Base-by-base conservation (phyloP, 2,797 vertebrate genomes). In the Thripadectes ignobilis region DNA sequence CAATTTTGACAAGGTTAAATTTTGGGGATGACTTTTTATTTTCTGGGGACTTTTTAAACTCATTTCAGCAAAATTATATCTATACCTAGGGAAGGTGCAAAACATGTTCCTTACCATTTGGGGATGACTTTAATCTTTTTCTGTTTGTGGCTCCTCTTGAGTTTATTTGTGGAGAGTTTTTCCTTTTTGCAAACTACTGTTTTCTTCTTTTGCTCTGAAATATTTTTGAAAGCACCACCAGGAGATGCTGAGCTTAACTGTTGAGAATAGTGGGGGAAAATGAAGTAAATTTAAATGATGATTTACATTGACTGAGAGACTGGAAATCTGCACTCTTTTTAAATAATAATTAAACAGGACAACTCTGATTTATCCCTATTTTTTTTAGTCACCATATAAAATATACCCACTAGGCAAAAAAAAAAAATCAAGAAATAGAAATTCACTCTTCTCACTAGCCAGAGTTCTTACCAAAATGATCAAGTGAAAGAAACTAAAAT, bases 71-170 rank as follows among this genome's bases (percentile, higher is more conserved):
- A 62, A 88, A 71, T 27, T 17, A 22, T 23, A 3, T 52, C 21
- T 34, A 4, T 46, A 34, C 36, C 61, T 45, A 48, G 41, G 52
- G 55, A 92, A 59, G 20, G 45, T 81, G 58, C 66, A 49, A 49
- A 49, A 18, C 15, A 13, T 23, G 14, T 23, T 38, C 30, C 97
- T 96, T 98, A 98, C 98, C 98, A 96, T 92, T 96, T 97, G 4
- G 93, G 58, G 22, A 57, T 89, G 66, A 91, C 46, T 92, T 95
- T 97, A 76, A 93, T 86, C 62, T 91, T 97, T 39, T 91, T 98
- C 95, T 96, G 96, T 93, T 91, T 97, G 93, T 93, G 68, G 55
- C 52, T 97, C 46, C 79, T 97, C 72, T 83, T 93, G 55, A 77
- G 55, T 65, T 94, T 97, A 79, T 77, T 91, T 48, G 82, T 58